phyloP scores from a whole-genome alignment of 1,140 invertebrate species.

The Meloidogyne exigua region DNA sequence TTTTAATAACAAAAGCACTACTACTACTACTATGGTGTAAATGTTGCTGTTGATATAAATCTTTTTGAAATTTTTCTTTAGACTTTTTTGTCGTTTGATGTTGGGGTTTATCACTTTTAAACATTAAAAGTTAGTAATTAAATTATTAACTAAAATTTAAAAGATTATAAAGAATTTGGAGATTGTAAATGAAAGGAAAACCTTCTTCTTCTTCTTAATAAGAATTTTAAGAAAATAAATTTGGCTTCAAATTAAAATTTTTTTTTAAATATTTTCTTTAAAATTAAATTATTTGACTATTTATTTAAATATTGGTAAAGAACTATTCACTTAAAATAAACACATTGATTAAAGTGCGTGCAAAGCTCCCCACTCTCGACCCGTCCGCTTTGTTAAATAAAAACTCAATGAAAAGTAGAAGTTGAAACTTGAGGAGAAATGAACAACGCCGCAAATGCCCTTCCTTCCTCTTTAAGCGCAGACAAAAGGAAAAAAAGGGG shows the following conservation, averaged over 20 bases:
- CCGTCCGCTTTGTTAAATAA: neutral
- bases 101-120: slow-evolving; percentile 22
- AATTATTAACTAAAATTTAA: neutral
- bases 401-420: slow-evolving; percentile 5
- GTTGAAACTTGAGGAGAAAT: slow-evolving; percentile 10
- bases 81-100: slow-evolving; percentile 7
- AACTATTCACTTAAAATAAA: slow-evolving; percentile 6
- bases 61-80: slow-evolving; percentile 14
- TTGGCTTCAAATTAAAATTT: too few species aligned
- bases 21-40: neutral
- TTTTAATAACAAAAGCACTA: slow-evolving; percentile 15
- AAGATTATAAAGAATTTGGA: too few species aligned
- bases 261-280: neutral
- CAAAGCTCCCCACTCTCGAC: neutral
- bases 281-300: too few species aligned
- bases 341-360: neutral
- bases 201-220: too few species aligned
- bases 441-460: neutral
- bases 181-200: too few species aligned
- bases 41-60: neutral
- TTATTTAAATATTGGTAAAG: too few species aligned
- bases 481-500: neutral
- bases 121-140: slow-evolving; percentile 6
- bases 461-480: neutral
- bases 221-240: too few species aligned